A percentile compares a stretch with the other conserved stretches of the same genome.
These are phyloP conservation scores for Julus scanicus DNA, from an alignment of 2,888 invertebrate species.

Conservation along the genomic window DNA sequence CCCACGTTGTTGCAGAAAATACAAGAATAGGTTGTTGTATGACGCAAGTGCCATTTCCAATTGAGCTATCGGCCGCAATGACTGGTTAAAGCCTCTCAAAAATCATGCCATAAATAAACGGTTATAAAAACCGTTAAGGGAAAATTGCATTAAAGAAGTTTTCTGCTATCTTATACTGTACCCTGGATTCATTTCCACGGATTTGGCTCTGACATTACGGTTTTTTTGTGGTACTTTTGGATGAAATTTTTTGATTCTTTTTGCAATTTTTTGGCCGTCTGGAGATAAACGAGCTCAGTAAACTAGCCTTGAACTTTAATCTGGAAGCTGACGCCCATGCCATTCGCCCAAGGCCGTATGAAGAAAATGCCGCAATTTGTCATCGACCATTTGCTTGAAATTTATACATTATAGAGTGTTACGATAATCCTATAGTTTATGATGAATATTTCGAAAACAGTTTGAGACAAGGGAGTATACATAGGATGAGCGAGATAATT, in stretches of 20 bases:
- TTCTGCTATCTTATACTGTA: background rate
- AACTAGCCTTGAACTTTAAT: slow-evolving; percentile 9
- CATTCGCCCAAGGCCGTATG: background rate
- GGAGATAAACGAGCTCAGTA: slow-evolving; percentile 11
- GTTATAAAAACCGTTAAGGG: background rate
- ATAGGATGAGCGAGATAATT: too few species aligned
- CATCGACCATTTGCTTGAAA: background rate
- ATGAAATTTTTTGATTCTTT: background rate
- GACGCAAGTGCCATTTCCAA: slow-evolving; percentile 13
- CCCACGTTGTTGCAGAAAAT: background rate
- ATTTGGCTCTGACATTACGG: background rate
- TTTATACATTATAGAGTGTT: background rate
- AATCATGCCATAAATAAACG: slow-evolving; percentile 10
- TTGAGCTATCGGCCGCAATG: background rate
- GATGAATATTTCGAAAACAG: too few species aligned
- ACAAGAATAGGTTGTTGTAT: background rate
- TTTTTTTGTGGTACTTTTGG: background rate
- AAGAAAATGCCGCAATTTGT: slow-evolving; percentile 13
- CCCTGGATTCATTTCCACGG: background rate
- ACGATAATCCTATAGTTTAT: background rate
- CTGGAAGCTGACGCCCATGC: background rate
- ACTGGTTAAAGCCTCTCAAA: background rate
- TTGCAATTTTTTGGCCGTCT: background rate
- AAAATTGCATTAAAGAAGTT: background rate
- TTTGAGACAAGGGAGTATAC: too few species aligned